phyloP scores from a whole-genome alignment of 2,113 vertebrate genomes.

The Tamias sibiricus region DNA sequence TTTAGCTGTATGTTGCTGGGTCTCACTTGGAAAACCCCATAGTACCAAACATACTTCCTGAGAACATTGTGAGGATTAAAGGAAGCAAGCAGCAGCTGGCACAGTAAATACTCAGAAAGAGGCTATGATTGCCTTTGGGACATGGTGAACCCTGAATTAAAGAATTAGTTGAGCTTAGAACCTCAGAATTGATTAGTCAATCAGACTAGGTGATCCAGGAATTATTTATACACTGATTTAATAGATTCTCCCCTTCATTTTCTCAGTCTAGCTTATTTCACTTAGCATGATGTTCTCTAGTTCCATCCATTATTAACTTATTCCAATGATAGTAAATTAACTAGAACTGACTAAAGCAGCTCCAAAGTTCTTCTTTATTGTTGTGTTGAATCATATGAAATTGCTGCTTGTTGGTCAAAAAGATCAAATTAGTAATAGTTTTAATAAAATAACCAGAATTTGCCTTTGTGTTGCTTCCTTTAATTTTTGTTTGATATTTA shows the following conservation, averaged over 20 bases:
- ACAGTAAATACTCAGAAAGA: not conserved
- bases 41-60: not conserved
- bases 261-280: too few species aligned
- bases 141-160: constrained; percentile 27
- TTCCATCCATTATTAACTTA: too few species aligned
- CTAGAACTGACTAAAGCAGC: not conserved
- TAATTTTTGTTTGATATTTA: not conserved
- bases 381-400: not conserved
- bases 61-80: not conserved
- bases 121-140: not conserved
- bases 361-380: not conserved
- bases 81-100: not conserved
- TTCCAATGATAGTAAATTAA: not conserved
- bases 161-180: not conserved
- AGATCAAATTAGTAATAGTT: not conserved
- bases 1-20: not conserved
- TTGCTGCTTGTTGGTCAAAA: not conserved
- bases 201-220: not conserved
- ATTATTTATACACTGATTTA: not conserved
- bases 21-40: not conserved
- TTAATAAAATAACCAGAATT: not conserved
- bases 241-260: not conserved
- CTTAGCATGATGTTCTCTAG: too few species aligned
- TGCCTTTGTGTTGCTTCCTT: not conserved
- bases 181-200: constrained; percentile 6